Percentiles rank a stretch among this genome's conserved stretches.
These are phyloP conservation scores for Pyrrhura leucotis DNA, from an alignment of 2,797 vertebrate genomes.

Conservation along the genomic window DNA sequence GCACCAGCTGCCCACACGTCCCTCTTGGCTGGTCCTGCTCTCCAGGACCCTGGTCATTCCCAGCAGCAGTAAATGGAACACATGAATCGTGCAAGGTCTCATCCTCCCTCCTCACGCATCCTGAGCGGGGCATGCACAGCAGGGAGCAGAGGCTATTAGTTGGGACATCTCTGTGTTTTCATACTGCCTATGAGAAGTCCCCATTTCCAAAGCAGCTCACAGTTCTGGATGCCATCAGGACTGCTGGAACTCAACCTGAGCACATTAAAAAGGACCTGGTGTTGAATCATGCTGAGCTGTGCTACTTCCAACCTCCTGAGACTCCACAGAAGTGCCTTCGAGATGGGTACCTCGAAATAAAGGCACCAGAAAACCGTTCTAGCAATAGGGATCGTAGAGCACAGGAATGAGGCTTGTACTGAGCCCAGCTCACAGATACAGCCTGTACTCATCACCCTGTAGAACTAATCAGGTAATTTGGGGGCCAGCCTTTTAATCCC, in stretches of 20 bases:
- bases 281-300: background rate
- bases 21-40: background rate
- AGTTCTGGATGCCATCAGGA: background rate
- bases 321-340: background rate
- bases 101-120: background rate
- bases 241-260: background rate
- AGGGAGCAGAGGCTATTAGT: background rate
- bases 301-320: background rate
- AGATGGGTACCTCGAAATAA: background rate
- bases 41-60: background rate
- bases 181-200: background rate
- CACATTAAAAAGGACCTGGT: background rate
- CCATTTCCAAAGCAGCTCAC: background rate
- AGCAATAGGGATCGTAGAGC: background rate
- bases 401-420: background rate
- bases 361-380: background rate
- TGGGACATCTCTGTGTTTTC: background rate
- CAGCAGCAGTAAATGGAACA: background rate
- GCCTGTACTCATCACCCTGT: background rate
- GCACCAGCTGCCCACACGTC: background rate
- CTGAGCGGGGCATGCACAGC: background rate
- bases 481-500: slow-evolving; percentile 22
- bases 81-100: background rate
- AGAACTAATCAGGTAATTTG: slow-evolving; percentile 19
- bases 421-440: background rate